These are phyloP conservation scores for Nixonia krombeini DNA, from an alignment of 1,140 invertebrate species.

Conservation along the genomic window DNA sequence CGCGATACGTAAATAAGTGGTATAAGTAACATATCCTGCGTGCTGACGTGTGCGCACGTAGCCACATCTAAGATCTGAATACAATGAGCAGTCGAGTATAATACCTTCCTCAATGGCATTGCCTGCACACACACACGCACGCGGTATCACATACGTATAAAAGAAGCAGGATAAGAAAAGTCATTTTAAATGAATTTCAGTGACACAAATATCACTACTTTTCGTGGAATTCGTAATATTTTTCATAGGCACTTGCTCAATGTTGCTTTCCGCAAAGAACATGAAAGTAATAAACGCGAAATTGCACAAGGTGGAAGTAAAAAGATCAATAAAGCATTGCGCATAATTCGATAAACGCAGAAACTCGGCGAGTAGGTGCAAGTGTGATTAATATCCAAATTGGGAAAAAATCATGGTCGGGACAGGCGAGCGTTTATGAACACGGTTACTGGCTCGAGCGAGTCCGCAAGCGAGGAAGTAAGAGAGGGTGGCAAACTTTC, in stretches of 20 bases:
- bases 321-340: too few relatives aligned
- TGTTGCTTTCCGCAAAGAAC: too few relatives aligned
- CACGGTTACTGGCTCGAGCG: slow-evolving; percentile 25
- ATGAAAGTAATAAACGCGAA: too few relatives aligned
- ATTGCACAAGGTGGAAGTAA: too few relatives aligned
- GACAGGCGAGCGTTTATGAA: slow-evolving; percentile 39
- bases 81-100: slow-evolving; percentile 60
- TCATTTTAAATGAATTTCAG: too few relatives aligned
- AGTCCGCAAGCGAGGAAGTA: slow-evolving; percentile 16
- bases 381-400: slow-evolving; percentile 63
- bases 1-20: slow-evolving; percentile 3
- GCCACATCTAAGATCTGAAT: slow-evolving; percentile 58
- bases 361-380: too few relatives aligned
- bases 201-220: too few relatives aligned
- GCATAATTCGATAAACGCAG: too few relatives aligned
- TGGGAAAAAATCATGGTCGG: slow-evolving; percentile 56
- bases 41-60: slow-evolving; percentile 33
- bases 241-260: too few relatives aligned
- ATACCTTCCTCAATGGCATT: slow-evolving; percentile 58
- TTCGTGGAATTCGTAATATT: too few relatives aligned
- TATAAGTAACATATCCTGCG: slow-evolving; percentile 37
- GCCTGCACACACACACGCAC: slow-evolving; percentile 16
- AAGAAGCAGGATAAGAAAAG: too few relatives aligned
- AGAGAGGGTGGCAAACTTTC: slow-evolving; percentile 63
- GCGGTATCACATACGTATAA: too few relatives aligned